Evolutionary conservation across 1,140 invertebrate genomes (phyloP).

Genomic region (Drosophila kurseongensis): DNA sequence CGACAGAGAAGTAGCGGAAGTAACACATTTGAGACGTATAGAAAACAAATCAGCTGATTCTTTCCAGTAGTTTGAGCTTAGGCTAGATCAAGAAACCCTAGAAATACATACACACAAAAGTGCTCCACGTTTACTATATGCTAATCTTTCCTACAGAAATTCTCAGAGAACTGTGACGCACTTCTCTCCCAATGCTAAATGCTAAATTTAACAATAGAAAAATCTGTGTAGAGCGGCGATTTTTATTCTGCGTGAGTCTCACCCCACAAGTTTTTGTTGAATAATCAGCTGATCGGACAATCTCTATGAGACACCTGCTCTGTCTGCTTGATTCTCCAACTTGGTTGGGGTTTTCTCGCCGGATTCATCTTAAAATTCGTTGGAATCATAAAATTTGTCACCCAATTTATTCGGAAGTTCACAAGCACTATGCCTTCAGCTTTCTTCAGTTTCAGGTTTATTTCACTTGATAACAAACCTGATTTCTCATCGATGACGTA

Average conservation of each 20-base stretch:
- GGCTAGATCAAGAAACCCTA: slow-evolving; percentile 56
- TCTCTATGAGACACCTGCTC: slow-evolving; percentile 26
- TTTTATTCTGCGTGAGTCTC: slow-evolving; percentile 20
- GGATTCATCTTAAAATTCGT: slow-evolving; percentile 66
- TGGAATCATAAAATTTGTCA: slow-evolving; percentile 64
- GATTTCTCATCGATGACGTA: slow-evolving; percentile 43
- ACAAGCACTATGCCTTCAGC: slow-evolving; percentile 15
- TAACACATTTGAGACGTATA: slow-evolving; percentile 4
- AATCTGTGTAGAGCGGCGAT: slow-evolving; percentile 7
- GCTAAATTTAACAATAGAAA: slow-evolving; percentile 51
- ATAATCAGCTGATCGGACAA: slow-evolving; percentile 18
- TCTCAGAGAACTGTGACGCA: slow-evolving; percentile 45
- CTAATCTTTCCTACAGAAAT: slow-evolving; percentile 13
- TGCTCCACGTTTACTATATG: slow-evolving; percentile 2
- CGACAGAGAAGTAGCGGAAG: background rate
- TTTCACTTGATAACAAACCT: slow-evolving; percentile 43
- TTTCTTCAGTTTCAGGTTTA: slow-evolving; percentile 21
- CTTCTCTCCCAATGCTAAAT: slow-evolving; percentile 26
- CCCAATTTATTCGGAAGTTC: slow-evolving; percentile 52
- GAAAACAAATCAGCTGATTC: slow-evolving; percentile 24
- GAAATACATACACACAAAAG: slow-evolving; percentile 13
- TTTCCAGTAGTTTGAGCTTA: slow-evolving; percentile 18
- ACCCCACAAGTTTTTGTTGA: slow-evolving; percentile 11
- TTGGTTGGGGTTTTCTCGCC: slow-evolving; percentile 32
- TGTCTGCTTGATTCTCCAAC: background rate